These are phyloP conservation scores for Ruditapes philippinarum DNA, from an alignment of 1,140 invertebrate species.

Conservation along the genomic window DNA sequence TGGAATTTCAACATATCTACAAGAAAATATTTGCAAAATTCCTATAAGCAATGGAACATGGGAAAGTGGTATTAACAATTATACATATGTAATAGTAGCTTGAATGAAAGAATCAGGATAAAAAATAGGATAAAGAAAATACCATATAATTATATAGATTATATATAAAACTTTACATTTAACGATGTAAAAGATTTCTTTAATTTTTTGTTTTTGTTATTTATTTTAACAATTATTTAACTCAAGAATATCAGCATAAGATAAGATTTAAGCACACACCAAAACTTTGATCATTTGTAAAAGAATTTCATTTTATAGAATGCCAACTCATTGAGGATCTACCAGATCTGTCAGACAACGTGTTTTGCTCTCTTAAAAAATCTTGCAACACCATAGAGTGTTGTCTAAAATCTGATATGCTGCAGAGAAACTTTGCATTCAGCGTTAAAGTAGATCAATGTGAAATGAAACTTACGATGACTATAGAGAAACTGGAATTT, in stretches of 20 bases:
- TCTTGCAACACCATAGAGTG: slow-evolving; percentile 29
- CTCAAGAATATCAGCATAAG: no score
- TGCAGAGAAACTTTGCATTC: background rate
- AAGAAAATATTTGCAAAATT: slow-evolving; percentile 12
- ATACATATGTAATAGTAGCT: no score
- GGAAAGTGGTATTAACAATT: background rate
- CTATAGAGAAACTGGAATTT: slow-evolving; percentile 28
- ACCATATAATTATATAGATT: no score
- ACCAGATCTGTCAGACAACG: background rate
- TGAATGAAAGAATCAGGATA: no score
- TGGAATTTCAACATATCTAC: slow-evolving; percentile 11
- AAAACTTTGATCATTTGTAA: no score
- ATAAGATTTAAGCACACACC: no score
- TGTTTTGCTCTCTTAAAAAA: background rate
- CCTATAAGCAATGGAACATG: background rate
- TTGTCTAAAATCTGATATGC: background rate
- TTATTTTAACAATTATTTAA: no score
- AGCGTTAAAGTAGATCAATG: slow-evolving; percentile 31
- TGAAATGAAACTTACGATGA: background rate
- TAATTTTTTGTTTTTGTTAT: no score
- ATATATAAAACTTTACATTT: no score
- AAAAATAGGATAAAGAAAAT: no score
- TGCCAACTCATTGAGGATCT: slow-evolving; percentile 16
- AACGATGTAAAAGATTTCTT: no score
- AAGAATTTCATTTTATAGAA: slow-evolving; percentile 15